Percentiles rank a stretch among this genome's conserved stretches.
These are phyloP conservation scores for Bombus affinis DNA, from an alignment of 1,140 invertebrate species.

Conservation along the genomic window DNA sequence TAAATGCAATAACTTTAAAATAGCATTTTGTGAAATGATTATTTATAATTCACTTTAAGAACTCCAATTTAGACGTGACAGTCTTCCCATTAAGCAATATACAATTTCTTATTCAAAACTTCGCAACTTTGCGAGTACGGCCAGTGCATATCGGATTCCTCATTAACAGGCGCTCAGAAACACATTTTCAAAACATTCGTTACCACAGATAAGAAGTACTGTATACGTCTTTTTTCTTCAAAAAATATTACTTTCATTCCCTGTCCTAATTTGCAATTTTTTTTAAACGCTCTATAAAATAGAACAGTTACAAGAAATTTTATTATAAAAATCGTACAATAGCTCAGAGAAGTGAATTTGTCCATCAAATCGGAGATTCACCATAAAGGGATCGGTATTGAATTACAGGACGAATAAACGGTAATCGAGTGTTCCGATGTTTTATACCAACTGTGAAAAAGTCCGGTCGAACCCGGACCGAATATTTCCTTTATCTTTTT, in stretches of 20 bases:
- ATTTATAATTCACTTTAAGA: neutral
- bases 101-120: neutral
- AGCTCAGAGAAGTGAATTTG: neutral
- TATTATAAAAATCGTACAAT: neutral
- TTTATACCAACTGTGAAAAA: neutral
- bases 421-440: neutral
- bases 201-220: no score
- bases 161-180: neutral
- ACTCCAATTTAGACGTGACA: neutral
- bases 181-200: neutral
- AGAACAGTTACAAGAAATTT: neutral
- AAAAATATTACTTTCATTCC: neutral
- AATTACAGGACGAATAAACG: neutral
- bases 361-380: neutral
- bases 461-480: neutral
- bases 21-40: neutral
- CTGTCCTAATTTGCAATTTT: neutral
- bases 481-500: constrained; percentile 12
- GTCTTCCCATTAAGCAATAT: neutral
- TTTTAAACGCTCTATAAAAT: neutral
- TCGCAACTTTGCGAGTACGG: neutral
- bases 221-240: no score
- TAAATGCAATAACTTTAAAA: neutral
- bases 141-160: neutral
- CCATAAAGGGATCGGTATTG: neutral